A percentile compares a stretch with the other conserved stretches of the same genome.
These are phyloP conservation scores for Drosophila tsacasi DNA, from an alignment of 1,140 invertebrate genomes.

Conservation along the genomic window DNA sequence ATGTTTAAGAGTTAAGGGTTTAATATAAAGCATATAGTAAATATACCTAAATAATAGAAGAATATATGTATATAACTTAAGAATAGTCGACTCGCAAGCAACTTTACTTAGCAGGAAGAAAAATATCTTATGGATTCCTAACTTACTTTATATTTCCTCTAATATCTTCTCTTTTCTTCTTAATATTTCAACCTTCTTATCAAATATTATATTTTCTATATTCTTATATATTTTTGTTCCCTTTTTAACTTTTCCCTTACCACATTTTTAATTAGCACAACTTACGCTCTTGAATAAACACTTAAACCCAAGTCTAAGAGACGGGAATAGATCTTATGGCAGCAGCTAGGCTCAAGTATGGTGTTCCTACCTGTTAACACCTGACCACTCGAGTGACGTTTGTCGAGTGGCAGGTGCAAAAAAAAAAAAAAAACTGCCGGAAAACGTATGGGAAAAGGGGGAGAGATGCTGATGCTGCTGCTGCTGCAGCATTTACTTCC, in stretches of 20 bases:
- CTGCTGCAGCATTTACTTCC: constrained; percentile 46
- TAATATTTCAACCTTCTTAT: too few relatives aligned
- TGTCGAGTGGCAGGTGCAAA: constrained; percentile 23
- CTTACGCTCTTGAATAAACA: neutral
- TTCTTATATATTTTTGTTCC: neutral
- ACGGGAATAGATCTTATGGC: neutral
- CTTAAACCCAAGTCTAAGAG: neutral
- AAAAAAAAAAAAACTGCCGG: neutral
- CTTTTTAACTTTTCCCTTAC: neutral
- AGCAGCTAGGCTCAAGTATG: neutral
- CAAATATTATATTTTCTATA: neutral
- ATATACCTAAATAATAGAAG: neutral
- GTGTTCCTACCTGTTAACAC: constrained; percentile 14
- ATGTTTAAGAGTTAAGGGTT: constrained; percentile 9
- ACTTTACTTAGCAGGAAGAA: too few relatives aligned
- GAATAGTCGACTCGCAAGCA: neutral
- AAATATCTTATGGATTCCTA: too few relatives aligned
- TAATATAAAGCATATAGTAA: neutral
- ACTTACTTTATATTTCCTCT: too few relatives aligned
- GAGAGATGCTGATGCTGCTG: neutral
- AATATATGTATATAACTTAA: neutral
- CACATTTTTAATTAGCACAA: neutral
- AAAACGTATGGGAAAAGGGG: constrained; percentile 3
- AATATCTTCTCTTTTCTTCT: too few relatives aligned
- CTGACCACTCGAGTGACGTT: constrained; percentile 35